Evolutionary conservation across 2,888 invertebrate genomes (phyloP).

Genomic region (Seladonia tumulorum): DNA sequence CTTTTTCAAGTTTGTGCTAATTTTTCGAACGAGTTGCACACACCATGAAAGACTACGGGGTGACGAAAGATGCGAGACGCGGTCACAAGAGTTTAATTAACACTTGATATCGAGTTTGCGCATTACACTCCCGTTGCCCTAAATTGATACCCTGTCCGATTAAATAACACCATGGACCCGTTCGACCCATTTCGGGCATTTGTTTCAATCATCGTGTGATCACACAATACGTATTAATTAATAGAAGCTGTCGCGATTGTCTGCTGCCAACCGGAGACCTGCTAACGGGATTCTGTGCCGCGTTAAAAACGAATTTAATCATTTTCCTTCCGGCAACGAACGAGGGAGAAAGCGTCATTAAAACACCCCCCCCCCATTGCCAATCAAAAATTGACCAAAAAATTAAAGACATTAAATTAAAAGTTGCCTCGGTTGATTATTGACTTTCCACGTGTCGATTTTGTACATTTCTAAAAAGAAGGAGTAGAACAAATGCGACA

Average conservation of each 20-base stretch:
- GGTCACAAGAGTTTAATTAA: neutral
- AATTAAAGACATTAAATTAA: neutral
- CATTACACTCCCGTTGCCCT: neutral
- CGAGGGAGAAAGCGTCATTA: neutral
- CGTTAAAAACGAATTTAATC: neutral
- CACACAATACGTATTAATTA: constrained; percentile 1
- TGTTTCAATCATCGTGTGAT: neutral
- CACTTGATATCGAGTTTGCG: neutral
- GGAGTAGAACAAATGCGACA: too few species aligned
- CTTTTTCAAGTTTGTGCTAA: neutral
- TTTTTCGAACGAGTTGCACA: neutral
- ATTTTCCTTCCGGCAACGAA: neutral
- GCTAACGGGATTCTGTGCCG: neutral
- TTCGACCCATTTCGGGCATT: neutral
- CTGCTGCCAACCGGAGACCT: neutral
- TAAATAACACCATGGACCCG: constrained; percentile 8
- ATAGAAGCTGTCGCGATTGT: neutral
- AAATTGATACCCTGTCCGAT: constrained; percentile 5
- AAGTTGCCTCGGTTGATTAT: too few species aligned
- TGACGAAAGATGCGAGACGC: neutral
- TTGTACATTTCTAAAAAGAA: too few species aligned
- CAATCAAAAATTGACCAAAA: neutral
- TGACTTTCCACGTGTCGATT: too few species aligned
- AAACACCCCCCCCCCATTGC: too few species aligned
- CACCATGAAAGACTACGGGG: neutral